A percentile compares a stretch with the other conserved stretches of the same genome.
These are phyloP conservation scores for Lytechinus variegatus DNA, from an alignment of 35 echinoderm and acorn worm species.

Conservation along the genomic window DNA sequence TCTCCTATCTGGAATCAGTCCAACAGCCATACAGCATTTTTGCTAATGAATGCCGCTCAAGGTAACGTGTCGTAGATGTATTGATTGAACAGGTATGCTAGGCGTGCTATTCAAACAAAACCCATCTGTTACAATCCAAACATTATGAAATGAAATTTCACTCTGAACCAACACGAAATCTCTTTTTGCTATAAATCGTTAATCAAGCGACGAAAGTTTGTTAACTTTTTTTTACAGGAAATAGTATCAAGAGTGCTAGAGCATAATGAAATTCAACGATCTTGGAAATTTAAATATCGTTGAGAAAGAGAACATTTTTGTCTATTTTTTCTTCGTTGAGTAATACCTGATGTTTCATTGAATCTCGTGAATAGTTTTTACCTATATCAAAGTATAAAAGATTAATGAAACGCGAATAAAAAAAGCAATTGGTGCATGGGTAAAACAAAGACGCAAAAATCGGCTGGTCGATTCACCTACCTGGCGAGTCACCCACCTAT, in stretches of 20 bases:
- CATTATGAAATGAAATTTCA: not conserved
- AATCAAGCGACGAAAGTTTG: not conserved
- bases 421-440: too few relatives aligned
- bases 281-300: not conserved
- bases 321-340: too few relatives aligned
- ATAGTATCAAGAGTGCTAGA: not conserved
- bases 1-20: not conserved
- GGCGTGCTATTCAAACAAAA: conserved; percentile 11
- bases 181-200: not conserved
- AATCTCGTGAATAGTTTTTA: too few relatives aligned
- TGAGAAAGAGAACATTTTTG: too few relatives aligned
- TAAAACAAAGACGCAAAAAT: too few relatives aligned
- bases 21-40: not conserved
- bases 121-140: not conserved
- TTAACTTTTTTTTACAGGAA: not conserved
- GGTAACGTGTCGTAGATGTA: not conserved
- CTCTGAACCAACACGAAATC: not conserved
- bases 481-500: too few relatives aligned
- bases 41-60: not conserved
- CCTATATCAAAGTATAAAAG: too few relatives aligned
- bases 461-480: too few relatives aligned
- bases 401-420: too few relatives aligned
- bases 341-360: too few relatives aligned
- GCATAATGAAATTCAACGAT: not conserved
- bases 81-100: not conserved